phyloP scores from a whole-genome alignment of 2,888 invertebrate species.

The Trichacis sp. region DNA sequence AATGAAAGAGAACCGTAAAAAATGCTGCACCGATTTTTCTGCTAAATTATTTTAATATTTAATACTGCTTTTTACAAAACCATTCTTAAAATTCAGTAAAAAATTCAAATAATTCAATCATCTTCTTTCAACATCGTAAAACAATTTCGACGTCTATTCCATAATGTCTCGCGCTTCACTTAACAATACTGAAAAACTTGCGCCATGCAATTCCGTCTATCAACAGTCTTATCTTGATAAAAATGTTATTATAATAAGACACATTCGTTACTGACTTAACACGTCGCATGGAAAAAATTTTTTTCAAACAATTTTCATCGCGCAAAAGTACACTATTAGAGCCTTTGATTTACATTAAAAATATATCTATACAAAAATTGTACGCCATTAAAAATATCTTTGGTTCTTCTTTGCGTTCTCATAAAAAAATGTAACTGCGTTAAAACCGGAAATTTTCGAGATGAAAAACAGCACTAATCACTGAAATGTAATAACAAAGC shows the following conservation, averaged over 20 bases:
- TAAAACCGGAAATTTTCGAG: no score
- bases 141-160: neutral
- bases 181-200: neutral
- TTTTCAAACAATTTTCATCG: neutral
- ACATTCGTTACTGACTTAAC: neutral
- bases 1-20: no score
- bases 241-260: neutral
- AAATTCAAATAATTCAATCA: neutral
- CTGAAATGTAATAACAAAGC: no score
- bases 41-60: neutral
- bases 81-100: neutral
- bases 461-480: no score
- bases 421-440: no score
- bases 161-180: neutral
- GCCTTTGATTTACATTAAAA: no score
- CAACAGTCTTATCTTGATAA: neutral
- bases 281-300: neutral
- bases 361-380: no score
- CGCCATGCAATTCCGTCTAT: neutral
- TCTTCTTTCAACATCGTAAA: neutral
- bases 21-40: no score
- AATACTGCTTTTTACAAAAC: neutral
- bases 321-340: neutral
- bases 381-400: neutral
- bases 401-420: neutral